Base-by-base conservation (phyloP, 2,888 invertebrate species). In the Drosophila nigricruria region DNA sequence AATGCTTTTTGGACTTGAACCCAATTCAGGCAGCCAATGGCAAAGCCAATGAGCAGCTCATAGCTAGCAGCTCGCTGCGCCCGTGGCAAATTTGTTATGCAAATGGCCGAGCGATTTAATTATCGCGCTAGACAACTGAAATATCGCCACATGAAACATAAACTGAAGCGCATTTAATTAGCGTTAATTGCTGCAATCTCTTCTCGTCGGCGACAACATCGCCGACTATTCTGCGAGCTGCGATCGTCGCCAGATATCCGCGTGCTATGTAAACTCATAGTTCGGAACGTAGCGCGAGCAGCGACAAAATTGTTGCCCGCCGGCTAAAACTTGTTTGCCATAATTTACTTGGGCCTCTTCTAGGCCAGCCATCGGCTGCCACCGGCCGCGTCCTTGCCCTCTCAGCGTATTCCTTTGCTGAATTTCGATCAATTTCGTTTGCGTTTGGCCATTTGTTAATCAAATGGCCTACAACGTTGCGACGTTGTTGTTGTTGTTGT, bases 241-340 rank as follows among this genome's bases (percentile, higher is more conserved):
- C 65, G 70, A 77, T 88, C 89, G 76, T 30, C 40, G 43, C 43
- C 60, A 60, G 71, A 62, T 76, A 78, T 63, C 59, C 58, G 57
- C 43, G 2, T 5, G 45, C 69, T 68, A 54, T 69, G 40, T 25
- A 47, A 38, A 62, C 47, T 45, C 42, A 58, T 54, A 58, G 53
- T 58, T 49, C 36, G 42, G 40, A 38, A 38, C 50, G 67, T 36
- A 59, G 32, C 58, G 45, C 58, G 25, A 45, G 52, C 66, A 79
- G 83, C 87, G 88, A 90, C 90, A 88, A 91, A 91, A 86, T 86
- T 90, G 87, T 87, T 91, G 92, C 91, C 92, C 88, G 82, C 88
- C 91, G 92, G 92, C 87, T 80, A 81, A 81, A 90, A 91, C 91
- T 91, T 90, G 91, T 92, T 91, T 86, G 90, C 90, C 88, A 92